phyloP scores from a whole-genome alignment of 2,113 vertebrate genomes.

The Struthio camelus region DNA sequence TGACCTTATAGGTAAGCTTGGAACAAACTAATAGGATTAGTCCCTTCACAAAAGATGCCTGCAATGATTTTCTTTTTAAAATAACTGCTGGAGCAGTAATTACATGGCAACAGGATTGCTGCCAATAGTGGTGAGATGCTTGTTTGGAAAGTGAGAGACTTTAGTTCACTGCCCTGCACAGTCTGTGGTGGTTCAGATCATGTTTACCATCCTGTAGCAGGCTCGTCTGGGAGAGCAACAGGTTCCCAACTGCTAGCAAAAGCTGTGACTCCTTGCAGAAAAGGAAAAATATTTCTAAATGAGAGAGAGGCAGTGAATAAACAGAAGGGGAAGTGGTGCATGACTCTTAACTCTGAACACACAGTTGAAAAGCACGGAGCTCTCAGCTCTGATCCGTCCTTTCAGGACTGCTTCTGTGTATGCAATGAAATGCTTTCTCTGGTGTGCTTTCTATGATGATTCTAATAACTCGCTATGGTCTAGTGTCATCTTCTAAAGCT shows the following conservation, averaged over 20 bases:
- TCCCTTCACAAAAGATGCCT: neutral
- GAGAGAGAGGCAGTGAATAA: neutral
- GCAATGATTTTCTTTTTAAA: neutral
- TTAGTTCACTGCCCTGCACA: neutral
- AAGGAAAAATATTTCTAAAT: neutral
- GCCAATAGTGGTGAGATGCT: rapidly evolving
- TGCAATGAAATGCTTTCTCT: neutral
- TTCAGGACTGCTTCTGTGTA: neutral
- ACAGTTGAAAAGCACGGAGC: rapidly evolving
- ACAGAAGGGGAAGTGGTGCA: neutral
- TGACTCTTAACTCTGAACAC: rapidly evolving
- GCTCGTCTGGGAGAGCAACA: rapidly evolving
- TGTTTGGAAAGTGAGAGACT: neutral
- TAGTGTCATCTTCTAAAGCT: neutral
- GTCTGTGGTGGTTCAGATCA: neutral
- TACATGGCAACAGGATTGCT: neutral
- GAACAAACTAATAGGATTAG: neutral
- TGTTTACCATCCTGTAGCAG: neutral
- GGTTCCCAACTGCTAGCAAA: neutral
- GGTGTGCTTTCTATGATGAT: neutral
- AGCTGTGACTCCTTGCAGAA: neutral
- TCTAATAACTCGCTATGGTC: neutral
- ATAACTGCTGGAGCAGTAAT: neutral
- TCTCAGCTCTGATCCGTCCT: neutral
- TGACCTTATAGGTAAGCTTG: neutral